Percentiles rank a stretch among this genome's conserved stretches.
These are phyloP conservation scores for Pissodes strobi DNA, from an alignment of 1,140 invertebrate genomes.

Conservation along the genomic window DNA sequence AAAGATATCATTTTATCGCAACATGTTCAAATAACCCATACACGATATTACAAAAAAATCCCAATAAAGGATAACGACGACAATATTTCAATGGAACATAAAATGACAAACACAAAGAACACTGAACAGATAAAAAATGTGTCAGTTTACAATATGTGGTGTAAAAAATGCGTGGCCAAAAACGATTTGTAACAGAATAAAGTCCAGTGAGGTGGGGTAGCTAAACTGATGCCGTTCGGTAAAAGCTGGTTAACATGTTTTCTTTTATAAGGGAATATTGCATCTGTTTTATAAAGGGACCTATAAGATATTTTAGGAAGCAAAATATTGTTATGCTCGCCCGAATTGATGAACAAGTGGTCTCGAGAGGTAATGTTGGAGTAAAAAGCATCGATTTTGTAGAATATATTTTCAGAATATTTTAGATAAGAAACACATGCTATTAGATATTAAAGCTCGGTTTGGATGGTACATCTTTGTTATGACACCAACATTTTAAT, in stretches of 20 bases:
- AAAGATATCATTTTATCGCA: too few relatives aligned
- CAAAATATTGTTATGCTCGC: too few relatives aligned
- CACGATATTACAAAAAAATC: conserved; percentile 16
- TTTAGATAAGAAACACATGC: too few relatives aligned
- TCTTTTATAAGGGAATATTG: conserved; percentile 21
- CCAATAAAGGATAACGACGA: conserved; percentile 17
- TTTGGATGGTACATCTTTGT: too few relatives aligned
- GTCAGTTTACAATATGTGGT: conserved; percentile 22
- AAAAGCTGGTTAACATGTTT: conserved; percentile 24
- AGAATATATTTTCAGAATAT: too few relatives aligned
- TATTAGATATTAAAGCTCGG: too few relatives aligned
- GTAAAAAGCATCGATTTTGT: too few relatives aligned
- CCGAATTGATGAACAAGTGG: too few relatives aligned
- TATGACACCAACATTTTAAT: too few relatives aligned
- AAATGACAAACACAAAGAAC: conserved; percentile 19
- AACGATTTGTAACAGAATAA: conserved; percentile 30
- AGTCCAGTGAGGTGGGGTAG: conserved; percentile 25
- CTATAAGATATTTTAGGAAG: too few relatives aligned
- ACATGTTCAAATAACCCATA: background rate
- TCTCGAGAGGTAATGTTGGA: too few relatives aligned
- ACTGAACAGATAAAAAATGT: conserved; percentile 25
- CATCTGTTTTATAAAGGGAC: conserved; percentile 8
- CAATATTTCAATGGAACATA: conserved; percentile 29
- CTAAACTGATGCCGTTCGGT: conserved; percentile 5
- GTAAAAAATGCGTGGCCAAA: conserved; percentile 17